Percentiles rank a stretch among this genome's conserved stretches.
phyloP scores from a whole-genome alignment of 1,140 invertebrate genomes.

The Muscidifurax raptorellus region DNA sequence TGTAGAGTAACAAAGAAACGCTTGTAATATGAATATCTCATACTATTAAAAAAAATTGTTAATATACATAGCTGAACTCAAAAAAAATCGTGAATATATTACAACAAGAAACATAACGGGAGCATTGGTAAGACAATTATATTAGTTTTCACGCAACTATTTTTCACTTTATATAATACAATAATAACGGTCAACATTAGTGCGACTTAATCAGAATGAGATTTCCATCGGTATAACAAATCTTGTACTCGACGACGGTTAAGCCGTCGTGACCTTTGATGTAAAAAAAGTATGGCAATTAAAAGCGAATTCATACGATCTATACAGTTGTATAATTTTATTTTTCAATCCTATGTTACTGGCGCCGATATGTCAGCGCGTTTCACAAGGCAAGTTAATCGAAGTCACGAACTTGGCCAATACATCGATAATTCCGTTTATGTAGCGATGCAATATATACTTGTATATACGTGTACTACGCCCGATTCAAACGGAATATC shows the following conservation, averaged over 20 bases:
- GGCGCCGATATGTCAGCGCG: too few relatives aligned
- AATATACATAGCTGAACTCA: background rate
- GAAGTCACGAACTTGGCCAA: too few relatives aligned
- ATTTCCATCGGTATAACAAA: background rate
- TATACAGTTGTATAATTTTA: background rate
- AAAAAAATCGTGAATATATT: too few relatives aligned
- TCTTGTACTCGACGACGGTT: background rate
- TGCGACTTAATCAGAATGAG: background rate
- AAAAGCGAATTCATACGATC: background rate
- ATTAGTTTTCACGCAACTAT: background rate
- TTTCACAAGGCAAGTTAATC: too few relatives aligned
- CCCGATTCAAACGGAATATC: too few relatives aligned
- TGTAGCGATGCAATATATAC: too few relatives aligned
- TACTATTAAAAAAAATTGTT: too few relatives aligned
- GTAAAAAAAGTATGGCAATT: background rate
- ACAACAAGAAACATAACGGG: background rate
- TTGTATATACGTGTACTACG: too few relatives aligned
- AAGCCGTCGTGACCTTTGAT: background rate
- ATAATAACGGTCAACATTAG: background rate
- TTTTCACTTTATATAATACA: background rate
- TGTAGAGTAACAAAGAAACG: too few relatives aligned
- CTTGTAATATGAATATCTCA: too few relatives aligned
- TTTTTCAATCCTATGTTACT: background rate
- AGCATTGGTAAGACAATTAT: background rate
- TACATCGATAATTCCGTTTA: too few relatives aligned